Percentiles rank a stretch among this genome's conserved stretches.
These are phyloP conservation scores for Platyscapa corneri DNA, from an alignment of 1,140 invertebrate species.

Conservation along the genomic window DNA sequence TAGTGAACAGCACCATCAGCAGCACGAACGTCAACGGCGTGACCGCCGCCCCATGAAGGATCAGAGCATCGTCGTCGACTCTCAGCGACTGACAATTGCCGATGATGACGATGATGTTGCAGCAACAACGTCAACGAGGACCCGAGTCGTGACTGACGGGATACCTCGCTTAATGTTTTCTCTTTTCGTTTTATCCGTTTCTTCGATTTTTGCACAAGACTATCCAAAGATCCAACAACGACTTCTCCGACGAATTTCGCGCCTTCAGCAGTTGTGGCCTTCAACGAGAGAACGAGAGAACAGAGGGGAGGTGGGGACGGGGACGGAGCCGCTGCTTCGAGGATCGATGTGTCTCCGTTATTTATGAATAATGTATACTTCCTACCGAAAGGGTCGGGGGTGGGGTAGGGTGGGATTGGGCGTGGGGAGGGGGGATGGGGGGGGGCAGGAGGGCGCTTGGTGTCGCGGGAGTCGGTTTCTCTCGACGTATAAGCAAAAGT, in stretches of 20 bases:
- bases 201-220: slow-evolving; percentile 47
- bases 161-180: background rate
- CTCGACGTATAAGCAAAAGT: slow-evolving; percentile 33
- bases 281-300: slow-evolving; percentile 27
- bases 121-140: background rate
- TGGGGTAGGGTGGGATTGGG: no score
- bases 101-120: slow-evolving; percentile 18
- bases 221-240: slow-evolving; percentile 59
- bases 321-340: background rate
- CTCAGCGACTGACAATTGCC: slow-evolving; percentile 36
- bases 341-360: slow-evolving; percentile 36
- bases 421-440: no score
- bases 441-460: no score
- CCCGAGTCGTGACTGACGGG: slow-evolving; percentile 43
- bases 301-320: background rate
- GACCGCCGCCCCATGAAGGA: slow-evolving; percentile 23
- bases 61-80: slow-evolving; percentile 16
- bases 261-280: slow-evolving; percentile 46
- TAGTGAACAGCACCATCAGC: background rate
- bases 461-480: slow-evolving; percentile 21
- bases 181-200: background rate
- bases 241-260: slow-evolving; percentile 19
- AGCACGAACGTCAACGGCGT: slow-evolving; percentile 21
- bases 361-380: slow-evolving; percentile 22
- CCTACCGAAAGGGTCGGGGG: background rate